phyloP scores from a whole-genome alignment of 2,113 vertebrate genomes.

The Elaphurus davidianus region DNA sequence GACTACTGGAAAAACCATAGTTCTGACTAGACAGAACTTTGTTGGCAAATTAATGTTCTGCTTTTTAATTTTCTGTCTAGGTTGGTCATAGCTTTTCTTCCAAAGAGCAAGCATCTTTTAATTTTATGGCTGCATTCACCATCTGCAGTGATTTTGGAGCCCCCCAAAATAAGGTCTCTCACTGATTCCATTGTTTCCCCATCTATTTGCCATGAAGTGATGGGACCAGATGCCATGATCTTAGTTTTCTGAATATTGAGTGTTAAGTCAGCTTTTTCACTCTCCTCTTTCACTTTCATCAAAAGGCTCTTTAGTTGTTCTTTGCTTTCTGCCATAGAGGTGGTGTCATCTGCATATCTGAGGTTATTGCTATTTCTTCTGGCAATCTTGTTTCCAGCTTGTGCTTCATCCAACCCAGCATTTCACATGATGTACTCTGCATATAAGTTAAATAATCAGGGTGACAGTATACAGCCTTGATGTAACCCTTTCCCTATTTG shows the following conservation, averaged over 20 bases:
- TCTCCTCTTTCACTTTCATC: no score
- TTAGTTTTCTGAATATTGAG: no score
- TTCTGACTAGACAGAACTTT: neutral
- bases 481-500: neutral
- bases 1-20: neutral
- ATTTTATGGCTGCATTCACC: neutral
- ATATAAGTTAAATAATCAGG: neutral
- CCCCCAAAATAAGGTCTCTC: neutral
- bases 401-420: neutral
- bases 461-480: neutral
- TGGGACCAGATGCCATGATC: no score
- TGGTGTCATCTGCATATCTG: no score
- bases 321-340: no score
- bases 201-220: no score
- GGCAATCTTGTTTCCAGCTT: neutral
- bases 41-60: neutral
- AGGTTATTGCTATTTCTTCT: no score
- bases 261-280: no score
- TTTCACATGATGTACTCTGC: neutral
- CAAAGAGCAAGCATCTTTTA: neutral
- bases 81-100: neutral
- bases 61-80: neutral
- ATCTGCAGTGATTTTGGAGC: neutral
- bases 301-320: no score
- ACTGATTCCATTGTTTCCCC: no score